These are phyloP conservation scores for Nephrotoma flavescens DNA, from an alignment of 2,888 invertebrate genomes.

Conservation along the genomic window DNA sequence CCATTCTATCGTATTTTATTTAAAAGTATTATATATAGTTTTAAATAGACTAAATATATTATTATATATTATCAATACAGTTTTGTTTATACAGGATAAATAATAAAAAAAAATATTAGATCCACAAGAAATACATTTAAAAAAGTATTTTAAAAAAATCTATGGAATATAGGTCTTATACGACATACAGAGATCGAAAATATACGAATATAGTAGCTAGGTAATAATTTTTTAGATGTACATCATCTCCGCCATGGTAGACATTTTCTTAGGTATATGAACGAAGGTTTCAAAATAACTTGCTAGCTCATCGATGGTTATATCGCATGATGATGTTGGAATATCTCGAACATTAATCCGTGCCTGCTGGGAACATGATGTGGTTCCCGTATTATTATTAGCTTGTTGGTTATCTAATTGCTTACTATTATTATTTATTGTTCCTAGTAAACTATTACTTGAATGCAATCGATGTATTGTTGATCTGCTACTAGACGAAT, in stretches of 20 bases:
- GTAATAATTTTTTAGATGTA: slow-evolving; percentile 50
- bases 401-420: slow-evolving; percentile 3
- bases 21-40: not conserved
- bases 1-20: too few species aligned
- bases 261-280: slow-evolving; percentile 96
- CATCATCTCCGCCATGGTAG: slow-evolving; percentile 97
- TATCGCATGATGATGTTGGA: slow-evolving; percentile 55
- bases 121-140: not conserved
- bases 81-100: not conserved
- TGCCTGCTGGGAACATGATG: slow-evolving; percentile 67
- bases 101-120: not conserved
- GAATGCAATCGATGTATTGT: not conserved
- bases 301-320: slow-evolving; percentile 86
- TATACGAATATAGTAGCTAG: not conserved
- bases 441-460: not conserved
- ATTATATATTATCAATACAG: not conserved
- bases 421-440: not conserved
- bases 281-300: slow-evolving; percentile 92
- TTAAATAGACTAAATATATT: not conserved
- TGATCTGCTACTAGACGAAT: not conserved
- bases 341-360: slow-evolving; percentile 35
- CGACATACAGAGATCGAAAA: not conserved
- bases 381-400: not conserved
- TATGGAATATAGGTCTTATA: not conserved
- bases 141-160: not conserved